phyloP scores from a whole-genome alignment of 2,797 vertebrate genomes.

The Chiroxiphia lanceolata region DNA sequence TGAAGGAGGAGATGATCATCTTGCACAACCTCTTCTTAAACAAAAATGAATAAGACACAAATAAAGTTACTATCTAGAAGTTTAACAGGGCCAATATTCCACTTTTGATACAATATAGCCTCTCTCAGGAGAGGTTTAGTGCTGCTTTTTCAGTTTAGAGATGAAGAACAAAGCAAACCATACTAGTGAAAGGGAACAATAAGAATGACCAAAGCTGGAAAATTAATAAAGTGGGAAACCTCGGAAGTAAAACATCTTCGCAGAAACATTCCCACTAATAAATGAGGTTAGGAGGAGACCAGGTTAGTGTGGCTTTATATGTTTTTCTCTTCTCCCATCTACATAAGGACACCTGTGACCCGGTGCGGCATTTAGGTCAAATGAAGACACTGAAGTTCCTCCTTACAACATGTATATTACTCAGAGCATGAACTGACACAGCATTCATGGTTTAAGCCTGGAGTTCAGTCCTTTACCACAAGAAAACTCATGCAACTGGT shows the following conservation, averaged over 20 bases:
- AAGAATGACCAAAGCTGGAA: neutral
- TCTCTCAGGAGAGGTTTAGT: neutral
- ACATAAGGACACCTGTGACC: neutral
- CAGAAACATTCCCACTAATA: neutral
- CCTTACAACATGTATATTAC: fast-evolving
- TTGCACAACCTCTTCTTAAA: neutral
- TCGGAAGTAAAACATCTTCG: neutral
- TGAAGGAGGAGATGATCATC: neutral
- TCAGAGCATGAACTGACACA: neutral
- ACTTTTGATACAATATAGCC: neutral
- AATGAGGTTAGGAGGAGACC: neutral
- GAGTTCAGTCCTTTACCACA: neutral
- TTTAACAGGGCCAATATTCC: neutral
- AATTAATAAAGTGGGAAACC: neutral
- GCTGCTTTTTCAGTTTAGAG: neutral
- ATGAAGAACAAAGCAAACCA: neutral
- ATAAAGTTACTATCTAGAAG: neutral
- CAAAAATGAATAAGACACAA: neutral
- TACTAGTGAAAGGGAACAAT: fast-evolving
- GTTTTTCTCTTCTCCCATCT: neutral
- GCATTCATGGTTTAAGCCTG: neutral
- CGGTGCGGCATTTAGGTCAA: fast-evolving
- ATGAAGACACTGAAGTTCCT: neutral
- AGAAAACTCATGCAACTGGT: neutral
- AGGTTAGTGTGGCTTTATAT: neutral